Percentiles rank a stretch among this genome's conserved stretches.
Conservation (phyloP, 92 coral and sea anemone genomes). For the Micromussa lordhowensis region DNA sequence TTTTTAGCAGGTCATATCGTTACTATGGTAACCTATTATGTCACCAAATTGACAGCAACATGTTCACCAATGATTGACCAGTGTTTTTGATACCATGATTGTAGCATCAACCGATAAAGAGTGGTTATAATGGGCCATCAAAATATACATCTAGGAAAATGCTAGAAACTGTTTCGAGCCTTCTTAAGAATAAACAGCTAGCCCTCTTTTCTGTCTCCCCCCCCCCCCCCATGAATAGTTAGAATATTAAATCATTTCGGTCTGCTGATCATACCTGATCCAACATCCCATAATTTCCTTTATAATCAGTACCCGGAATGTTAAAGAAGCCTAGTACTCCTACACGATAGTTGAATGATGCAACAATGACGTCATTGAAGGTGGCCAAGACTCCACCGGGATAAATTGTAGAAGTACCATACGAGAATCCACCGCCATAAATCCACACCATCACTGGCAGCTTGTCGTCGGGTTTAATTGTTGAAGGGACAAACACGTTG, state of each 20-base stretch:
- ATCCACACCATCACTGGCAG: constrained; percentile 74
- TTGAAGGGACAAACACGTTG: constrained; percentile 64
- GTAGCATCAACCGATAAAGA: too few relatives aligned
- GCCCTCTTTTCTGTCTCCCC: too few relatives aligned
- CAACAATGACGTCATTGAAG: constrained; percentile 70
- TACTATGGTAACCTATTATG: too few relatives aligned
- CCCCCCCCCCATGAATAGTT: too few relatives aligned
- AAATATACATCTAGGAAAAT: too few relatives aligned
- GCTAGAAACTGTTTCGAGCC: too few relatives aligned
- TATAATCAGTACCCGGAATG: constrained; percentile 68
- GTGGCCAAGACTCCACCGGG: constrained; percentile 54
- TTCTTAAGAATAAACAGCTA: too few relatives aligned
- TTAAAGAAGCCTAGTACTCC: constrained; percentile 79
- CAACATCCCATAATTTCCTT: constrained; percentile 71
- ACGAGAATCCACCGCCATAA: constrained; percentile 66
- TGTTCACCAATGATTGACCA: too few relatives aligned
- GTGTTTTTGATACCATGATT: too few relatives aligned
- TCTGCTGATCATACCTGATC: constrained; percentile 50
- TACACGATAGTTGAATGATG: constrained; percentile 71
- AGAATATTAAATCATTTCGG: background rate
- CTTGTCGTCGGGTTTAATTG: constrained; percentile 31
- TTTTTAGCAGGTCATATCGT: too few relatives aligned
- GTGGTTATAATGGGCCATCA: too few relatives aligned
- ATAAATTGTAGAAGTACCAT: constrained; percentile 30
- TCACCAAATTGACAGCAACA: too few relatives aligned